phyloP scores from a whole-genome alignment of 2,888 invertebrate genomes.

The Hirtodrosophila histrioides region DNA sequence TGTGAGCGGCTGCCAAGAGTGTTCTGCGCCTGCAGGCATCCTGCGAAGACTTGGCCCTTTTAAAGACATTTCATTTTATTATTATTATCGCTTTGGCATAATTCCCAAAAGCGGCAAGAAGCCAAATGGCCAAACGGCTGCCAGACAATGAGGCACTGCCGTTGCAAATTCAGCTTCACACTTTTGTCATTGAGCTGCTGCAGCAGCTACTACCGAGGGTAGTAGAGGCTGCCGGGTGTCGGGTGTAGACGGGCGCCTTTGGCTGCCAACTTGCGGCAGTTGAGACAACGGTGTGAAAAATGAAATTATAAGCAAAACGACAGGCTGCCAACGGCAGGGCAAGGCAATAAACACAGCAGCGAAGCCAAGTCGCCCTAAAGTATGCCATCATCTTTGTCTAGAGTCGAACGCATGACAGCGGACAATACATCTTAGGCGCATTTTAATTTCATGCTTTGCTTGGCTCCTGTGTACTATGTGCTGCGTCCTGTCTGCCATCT shows the following conservation, averaged over 20 bases:
- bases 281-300: constrained; percentile 75
- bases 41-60: constrained; percentile 8
- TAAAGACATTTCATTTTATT: constrained; percentile 61
- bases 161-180: constrained; percentile 52
- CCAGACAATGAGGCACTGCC: constrained; percentile 36
- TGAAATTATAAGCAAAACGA: constrained; percentile 76
- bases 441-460: constrained; percentile 84
- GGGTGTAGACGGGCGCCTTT: constrained; percentile 8
- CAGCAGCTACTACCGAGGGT: not conserved
- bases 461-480: constrained; percentile 26
- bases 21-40: constrained; percentile 5
- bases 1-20: constrained; percentile 21
- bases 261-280: constrained; percentile 57
- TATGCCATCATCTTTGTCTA: constrained; percentile 48
- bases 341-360: not conserved
- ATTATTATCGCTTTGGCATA: constrained; percentile 76
- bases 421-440: constrained; percentile 81
- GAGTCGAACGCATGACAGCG: constrained; percentile 64
- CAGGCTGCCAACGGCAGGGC: constrained; percentile 22
- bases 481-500: constrained; percentile 20
- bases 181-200: constrained; percentile 53
- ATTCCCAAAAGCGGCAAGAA: constrained; percentile 56
- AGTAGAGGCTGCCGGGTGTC: not conserved
- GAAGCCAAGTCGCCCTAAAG: constrained; percentile 6
- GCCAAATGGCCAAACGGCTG: constrained; percentile 20